Evolutionary conservation across 2,113 vertebrate species (phyloP).

Genomic region (Syngnathus floridae): DNA sequence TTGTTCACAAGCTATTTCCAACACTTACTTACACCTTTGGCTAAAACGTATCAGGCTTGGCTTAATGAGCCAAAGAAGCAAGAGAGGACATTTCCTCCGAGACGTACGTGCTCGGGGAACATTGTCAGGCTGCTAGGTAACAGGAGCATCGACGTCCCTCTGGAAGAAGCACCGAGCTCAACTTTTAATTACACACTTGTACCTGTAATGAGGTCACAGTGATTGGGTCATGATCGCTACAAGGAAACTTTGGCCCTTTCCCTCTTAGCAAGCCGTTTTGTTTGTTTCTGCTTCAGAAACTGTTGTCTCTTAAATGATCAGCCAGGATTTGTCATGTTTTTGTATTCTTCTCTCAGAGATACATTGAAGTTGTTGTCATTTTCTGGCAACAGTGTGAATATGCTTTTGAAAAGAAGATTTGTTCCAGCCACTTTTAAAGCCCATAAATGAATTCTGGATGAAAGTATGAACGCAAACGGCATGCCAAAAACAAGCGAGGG

Average conservation of each 20-base stretch:
- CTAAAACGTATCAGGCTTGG: background rate
- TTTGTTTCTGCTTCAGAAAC: too few relatives aligned
- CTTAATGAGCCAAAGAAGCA: background rate
- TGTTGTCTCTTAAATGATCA: background rate
- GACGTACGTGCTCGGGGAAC: conserved; percentile 1
- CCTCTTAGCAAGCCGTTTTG: too few relatives aligned
- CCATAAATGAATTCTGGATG: conserved; percentile 12
- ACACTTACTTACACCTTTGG: background rate
- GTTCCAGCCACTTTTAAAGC: conserved; percentile 17
- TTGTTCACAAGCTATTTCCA: background rate
- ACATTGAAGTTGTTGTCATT: conserved; percentile 22
- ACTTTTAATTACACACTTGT: conserved; percentile 1
- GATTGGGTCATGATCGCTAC: background rate
- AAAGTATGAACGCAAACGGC: conserved; percentile 1
- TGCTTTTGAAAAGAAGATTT: conserved; percentile 14
- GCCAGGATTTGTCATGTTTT: background rate
- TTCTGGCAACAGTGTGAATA: conserved; percentile 20
- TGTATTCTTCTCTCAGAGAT: conserved; percentile 20
- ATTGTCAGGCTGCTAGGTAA: conserved; percentile 43
- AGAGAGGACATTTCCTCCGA: conserved; percentile 5
- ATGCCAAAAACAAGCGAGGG: conserved; percentile 17
- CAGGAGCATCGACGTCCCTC: conserved; percentile 25
- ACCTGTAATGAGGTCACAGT: background rate
- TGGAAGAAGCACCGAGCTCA: conserved; percentile 6
- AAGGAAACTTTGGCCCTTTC: background rate